Conservation (phyloP, 2,888 invertebrate species). For the Conomelus anceps region DNA sequence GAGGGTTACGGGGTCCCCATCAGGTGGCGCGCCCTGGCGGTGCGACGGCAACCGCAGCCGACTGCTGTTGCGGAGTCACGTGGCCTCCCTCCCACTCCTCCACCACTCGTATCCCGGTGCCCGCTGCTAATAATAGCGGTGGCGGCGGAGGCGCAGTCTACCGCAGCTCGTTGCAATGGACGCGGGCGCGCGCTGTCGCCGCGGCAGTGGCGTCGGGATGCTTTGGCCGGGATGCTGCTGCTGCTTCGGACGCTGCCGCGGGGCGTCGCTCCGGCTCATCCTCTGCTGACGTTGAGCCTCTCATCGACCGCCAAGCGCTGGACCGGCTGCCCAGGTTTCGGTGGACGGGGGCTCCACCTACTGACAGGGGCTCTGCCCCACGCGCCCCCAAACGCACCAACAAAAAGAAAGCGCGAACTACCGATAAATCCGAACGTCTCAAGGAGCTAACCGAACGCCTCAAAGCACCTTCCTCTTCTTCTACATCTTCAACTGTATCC, state of each 20-base stretch:
- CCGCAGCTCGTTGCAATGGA: constrained; percentile 33
- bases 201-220: constrained; percentile 12
- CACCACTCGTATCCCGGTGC: constrained; percentile 28
- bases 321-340: constrained; percentile 75
- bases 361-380: constrained; percentile 41
- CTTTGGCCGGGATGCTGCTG: constrained; percentile 16
- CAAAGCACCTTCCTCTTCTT: constrained; percentile 41
- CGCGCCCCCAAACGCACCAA: constrained; percentile 38
- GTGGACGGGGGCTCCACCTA: constrained; percentile 50
- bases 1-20: constrained; percentile 32
- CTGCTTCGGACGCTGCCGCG: not conserved
- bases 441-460: constrained; percentile 72
- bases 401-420: constrained; percentile 31
- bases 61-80: constrained; percentile 35
- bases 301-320: constrained; percentile 42
- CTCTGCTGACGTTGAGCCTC: constrained; percentile 16
- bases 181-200: constrained; percentile 18
- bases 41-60: constrained; percentile 18
- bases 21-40: constrained; percentile 22
- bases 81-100: constrained; percentile 23
- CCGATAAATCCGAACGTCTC: constrained; percentile 65
- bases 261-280: not conserved
- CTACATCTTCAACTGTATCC: not conserved
- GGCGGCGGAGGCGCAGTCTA: constrained; percentile 44
- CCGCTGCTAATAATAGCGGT: constrained; percentile 35